Percentiles rank a stretch among this genome's conserved stretches.
Evolutionary conservation across 2,888 invertebrate species (phyloP).

Genomic region (Dione vanillae): DNA sequence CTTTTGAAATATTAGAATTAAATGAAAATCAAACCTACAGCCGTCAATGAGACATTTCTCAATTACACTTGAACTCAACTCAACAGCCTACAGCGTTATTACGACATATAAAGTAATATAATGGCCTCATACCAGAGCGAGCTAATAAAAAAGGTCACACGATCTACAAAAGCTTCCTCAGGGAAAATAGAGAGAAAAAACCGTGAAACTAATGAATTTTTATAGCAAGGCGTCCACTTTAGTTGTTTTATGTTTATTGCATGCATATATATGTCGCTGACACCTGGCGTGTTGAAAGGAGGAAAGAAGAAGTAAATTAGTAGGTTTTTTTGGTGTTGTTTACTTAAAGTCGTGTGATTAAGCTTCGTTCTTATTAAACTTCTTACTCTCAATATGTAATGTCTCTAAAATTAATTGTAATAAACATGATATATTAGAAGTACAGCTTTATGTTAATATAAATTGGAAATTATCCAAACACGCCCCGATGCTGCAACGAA

Average conservation of each 20-base stretch:
- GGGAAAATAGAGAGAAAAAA: slow-evolving; percentile 7
- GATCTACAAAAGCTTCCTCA: not conserved
- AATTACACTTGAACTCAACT: not conserved
- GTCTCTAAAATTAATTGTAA: too few relatives aligned
- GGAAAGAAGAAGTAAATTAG: too few relatives aligned
- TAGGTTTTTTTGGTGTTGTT: not conserved
- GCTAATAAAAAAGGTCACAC: slow-evolving; percentile 10
- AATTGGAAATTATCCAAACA: too few relatives aligned
- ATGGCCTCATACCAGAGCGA: not conserved
- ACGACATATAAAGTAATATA: not conserved
- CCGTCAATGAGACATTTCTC: too few relatives aligned
- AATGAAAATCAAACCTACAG: too few relatives aligned
- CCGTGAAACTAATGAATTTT: slow-evolving; percentile 25
- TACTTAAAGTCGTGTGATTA: not conserved
- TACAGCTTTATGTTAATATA: too few relatives aligned
- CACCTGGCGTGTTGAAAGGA: not conserved
- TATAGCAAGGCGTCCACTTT: slow-evolving; percentile 9
- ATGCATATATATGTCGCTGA: slow-evolving; percentile 1
- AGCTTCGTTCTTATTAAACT: too few relatives aligned
- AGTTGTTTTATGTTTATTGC: slow-evolving; percentile 23
- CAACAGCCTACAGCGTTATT: not conserved
- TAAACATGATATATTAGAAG: too few relatives aligned
- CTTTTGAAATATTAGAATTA: too few relatives aligned
- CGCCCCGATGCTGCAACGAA: too few relatives aligned
- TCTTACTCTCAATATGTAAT: too few relatives aligned